Conservation (phyloP, 2,797 vertebrate species). For the Lepus oiostolus region DNA sequence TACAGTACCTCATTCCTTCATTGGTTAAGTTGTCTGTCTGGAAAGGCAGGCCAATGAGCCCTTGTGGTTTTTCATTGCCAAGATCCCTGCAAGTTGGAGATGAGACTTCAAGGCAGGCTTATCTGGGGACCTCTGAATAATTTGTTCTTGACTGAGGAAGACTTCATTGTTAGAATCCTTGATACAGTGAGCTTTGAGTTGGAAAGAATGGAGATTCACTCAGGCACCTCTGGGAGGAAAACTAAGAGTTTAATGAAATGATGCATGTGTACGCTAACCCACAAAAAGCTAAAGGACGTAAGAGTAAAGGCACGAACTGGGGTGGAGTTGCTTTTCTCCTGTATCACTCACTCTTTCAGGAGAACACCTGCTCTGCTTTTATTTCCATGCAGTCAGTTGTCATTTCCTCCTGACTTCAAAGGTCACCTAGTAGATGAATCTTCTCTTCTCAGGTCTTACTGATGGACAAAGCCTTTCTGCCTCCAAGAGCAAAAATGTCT, state of each 20-base stretch:
- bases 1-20: slow-evolving; percentile 83
- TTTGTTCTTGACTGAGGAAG: slow-evolving; percentile 68
- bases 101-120: slow-evolving; percentile 44
- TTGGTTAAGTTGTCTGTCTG: slow-evolving; percentile 82
- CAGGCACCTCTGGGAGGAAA: neutral
- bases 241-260: slow-evolving; percentile 48
- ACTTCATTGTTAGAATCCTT: slow-evolving; percentile 68
- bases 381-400: neutral
- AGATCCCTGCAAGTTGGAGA: slow-evolving; percentile 32
- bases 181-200: slow-evolving; percentile 49
- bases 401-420: neutral
- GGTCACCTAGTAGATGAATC: neutral
- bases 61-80: slow-evolving; percentile 65
- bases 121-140: slow-evolving; percentile 57
- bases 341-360: neutral
- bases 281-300: neutral
- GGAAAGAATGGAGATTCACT: neutral
- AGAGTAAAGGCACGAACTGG: neutral
- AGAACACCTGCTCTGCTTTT: neutral
- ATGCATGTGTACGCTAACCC: neutral
- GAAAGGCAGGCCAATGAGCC: slow-evolving; percentile 70
- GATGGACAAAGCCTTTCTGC: neutral
- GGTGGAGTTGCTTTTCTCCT: neutral
- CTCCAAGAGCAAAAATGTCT: neutral
- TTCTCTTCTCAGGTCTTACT: neutral